phyloP scores from a whole-genome alignment of 2,797 vertebrate species.

The Xiphophorus birchmanni region DNA sequence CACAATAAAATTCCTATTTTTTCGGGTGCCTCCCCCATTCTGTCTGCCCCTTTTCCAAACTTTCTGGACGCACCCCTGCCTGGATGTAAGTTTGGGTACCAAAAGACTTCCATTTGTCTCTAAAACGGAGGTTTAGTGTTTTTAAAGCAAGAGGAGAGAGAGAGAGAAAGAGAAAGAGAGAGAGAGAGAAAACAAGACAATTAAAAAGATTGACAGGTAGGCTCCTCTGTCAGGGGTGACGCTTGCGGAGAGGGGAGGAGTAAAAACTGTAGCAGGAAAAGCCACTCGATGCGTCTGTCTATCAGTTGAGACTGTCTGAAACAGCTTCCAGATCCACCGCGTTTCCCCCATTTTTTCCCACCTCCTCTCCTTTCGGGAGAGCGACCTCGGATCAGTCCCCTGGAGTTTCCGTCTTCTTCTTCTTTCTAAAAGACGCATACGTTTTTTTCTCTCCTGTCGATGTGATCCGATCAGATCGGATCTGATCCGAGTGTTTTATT shows the following conservation, averaged over 20 bases:
- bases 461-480: constrained; percentile 56
- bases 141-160: constrained; percentile 43
- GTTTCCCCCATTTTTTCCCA: constrained; percentile 83
- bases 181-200: constrained; percentile 89
- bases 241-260: constrained; percentile 94
- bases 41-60: neutral
- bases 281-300: constrained; percentile 99
- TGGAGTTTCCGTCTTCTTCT: constrained; percentile 80
- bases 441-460: constrained; percentile 78
- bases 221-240: constrained; percentile 98
- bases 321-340: constrained; percentile 92
- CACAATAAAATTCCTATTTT: neutral
- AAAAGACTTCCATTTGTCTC: constrained; percentile 68
- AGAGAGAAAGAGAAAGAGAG: constrained; percentile 54
- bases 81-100: neutral
- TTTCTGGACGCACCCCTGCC: neutral
- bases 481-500: neutral
- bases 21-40: neutral
- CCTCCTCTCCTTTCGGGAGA: constrained; percentile 58
- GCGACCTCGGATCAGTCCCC: constrained; percentile 88
- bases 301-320: constrained; percentile 99
- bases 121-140: constrained; percentile 62
- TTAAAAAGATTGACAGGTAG: constrained; percentile 99
- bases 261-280: constrained; percentile 92
- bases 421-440: constrained; percentile 60